Evolutionary conservation across 1,140 invertebrate genomes (phyloP), one percentile per base, ranked within the genome.

Genomic region (Drosophila funebris): DNA sequence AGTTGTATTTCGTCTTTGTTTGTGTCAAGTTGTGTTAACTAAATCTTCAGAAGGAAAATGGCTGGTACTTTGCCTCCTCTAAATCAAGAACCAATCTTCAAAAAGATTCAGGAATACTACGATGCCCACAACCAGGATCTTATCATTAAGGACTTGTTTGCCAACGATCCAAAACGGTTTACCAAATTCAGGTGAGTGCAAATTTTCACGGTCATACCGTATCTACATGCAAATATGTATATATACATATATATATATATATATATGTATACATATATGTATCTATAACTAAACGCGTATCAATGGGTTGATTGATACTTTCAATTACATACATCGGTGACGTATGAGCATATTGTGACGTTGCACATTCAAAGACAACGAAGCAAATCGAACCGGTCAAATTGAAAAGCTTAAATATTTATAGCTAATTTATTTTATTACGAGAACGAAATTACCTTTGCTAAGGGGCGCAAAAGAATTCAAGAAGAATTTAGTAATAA

Each of bases 111-210:
- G 85, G 93, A 95, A 33, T 96, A 95, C 92, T 97, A 94, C 81
- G 92, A 95, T 61, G 88, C 90, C 7, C 94, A 95, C 79, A 94
- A 93, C 7, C 91, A 93, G 2, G 95, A 96, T 77, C 93, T 98
- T 4, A 95, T 96, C 74, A 96, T 98, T 77, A 93, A 93, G 64
- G 93, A 96, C 73, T 90, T 98, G 48, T 97, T 98, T 77, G 92
- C 95, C 69, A 91, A 95, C 75, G 96, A 98, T 93, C 90, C 95
- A 0, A 92, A 95, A 31, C 93, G 97, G 27, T 98, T 97, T 88
- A 92, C 95, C 22, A 96, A 96, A 90, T 96, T 94, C 92, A 97
- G 96, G 97, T 97, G 93, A 88, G 75, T 60, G 43, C 46, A n/a
- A 64, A 29, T 41, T 69, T 62, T 64, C 53, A 75, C 43, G 41